Evolutionary conservation across 2,888 invertebrate species (phyloP), one percentile per base, ranked within the genome.

Genomic region (Chrysopilus asiliformis): DNA sequence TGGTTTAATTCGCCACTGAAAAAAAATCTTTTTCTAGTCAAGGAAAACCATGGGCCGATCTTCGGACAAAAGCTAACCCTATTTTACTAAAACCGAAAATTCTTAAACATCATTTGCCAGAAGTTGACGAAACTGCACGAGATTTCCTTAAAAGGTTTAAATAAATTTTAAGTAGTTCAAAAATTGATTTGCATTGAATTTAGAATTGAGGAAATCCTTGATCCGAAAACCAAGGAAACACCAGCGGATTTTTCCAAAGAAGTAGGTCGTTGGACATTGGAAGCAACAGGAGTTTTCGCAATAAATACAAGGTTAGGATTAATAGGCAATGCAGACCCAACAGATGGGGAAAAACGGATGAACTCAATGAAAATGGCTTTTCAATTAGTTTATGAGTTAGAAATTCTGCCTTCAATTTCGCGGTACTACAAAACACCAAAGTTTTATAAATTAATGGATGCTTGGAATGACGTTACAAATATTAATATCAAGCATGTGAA

Each of bases 1-100:
- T n/a, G n/a, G n/a, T n/a, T n/a, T n/a, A 5, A 19, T 20, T 22
- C 14, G 6, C 5, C 12, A n/a, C 5, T 26, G 6, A n/a, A n/a
- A 5, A 26, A n/a, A 22, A 22, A 22, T 22, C 4, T 22, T 14
- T 36, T 32, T 55, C 28, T 49, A 71, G 71, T 15, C 73, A 79
- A 58, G 79, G 76, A 1, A 65, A 70, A 16, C 65, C 72, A 45
- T 80, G 80, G 80, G 69, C 72, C 17, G 67, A 73, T 30, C 68
- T 78, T 38, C 65, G 79, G n/a, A 70, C 70, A 4, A 74, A 72
- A 47, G 58, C 58, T 0, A 59, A 58, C 45, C 59, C 58, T 1
- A 48, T 58, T 19, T 36, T 59, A 26, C 53, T 58, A 53, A 54
- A 56, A 33, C 45, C 52, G 3, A 53, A 55, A 34, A 57, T 49